Percentiles rank a stretch among this genome's conserved stretches.
Conservation (phyloP, 2,888 invertebrate species). For the Drosophila cyrtoloma region DNA sequence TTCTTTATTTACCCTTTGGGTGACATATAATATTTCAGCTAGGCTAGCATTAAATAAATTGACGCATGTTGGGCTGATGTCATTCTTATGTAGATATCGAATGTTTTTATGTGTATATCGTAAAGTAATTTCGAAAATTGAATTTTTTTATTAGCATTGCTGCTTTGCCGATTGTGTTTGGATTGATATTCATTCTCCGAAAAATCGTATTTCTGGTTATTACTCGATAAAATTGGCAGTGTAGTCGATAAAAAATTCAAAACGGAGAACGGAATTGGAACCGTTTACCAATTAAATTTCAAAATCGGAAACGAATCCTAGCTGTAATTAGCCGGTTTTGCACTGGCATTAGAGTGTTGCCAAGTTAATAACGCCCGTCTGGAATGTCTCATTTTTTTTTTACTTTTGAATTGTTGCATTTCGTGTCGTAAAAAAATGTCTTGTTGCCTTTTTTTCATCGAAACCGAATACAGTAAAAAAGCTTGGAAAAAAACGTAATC, state of each 20-base stretch:
- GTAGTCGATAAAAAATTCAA: too few species aligned
- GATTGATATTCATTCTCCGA: neutral
- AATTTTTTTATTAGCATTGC: neutral
- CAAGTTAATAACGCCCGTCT: neutral
- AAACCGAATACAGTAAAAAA: neutral
- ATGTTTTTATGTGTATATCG: neutral
- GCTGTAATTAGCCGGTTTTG: neutral
- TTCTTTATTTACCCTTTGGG: constrained; percentile 34
- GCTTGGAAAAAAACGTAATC: neutral
- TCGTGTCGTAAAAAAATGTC: neutral
- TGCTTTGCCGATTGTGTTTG: neutral
- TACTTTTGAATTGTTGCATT: neutral
- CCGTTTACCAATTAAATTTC: neutral
- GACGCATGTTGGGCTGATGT: constrained; percentile 8
- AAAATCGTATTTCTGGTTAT: neutral
- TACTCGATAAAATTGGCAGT: too few species aligned
- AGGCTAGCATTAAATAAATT: constrained; percentile 13
- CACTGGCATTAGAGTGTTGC: neutral
- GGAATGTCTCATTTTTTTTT: neutral
- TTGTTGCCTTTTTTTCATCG: neutral
- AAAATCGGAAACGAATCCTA: neutral
- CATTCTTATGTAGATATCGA: constrained; percentile 1
- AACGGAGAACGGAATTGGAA: neutral
- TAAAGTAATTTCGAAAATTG: neutral
- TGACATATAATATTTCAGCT: constrained; percentile 41